A percentile compares a stretch with the other conserved stretches of the same genome.
Evolutionary conservation across 1,140 invertebrate species (phyloP).

Genomic region (Ganaspis sp.): DNA sequence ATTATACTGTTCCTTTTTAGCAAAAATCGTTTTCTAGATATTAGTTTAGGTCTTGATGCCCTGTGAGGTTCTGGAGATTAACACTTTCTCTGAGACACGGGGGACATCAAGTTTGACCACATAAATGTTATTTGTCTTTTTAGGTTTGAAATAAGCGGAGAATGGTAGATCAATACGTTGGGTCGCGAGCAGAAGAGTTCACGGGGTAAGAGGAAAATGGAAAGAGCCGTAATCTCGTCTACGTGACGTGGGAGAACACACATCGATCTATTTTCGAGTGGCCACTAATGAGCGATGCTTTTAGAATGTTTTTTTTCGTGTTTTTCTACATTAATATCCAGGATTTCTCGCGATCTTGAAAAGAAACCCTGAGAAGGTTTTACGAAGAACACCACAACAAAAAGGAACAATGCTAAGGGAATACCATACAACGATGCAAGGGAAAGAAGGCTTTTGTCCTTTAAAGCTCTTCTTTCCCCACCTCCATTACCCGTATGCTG

Average conservation of each 20-base stretch:
- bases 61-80: too few species aligned
- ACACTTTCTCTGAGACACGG: background rate
- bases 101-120: conserved; percentile 37
- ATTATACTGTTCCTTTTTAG: too few species aligned
- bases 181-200: conserved; percentile 51
- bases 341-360: conserved; percentile 16
- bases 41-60: too few species aligned
- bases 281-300: conserved; percentile 42
- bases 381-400: conserved; percentile 47
- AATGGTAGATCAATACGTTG: conserved; percentile 73
- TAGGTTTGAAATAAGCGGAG: conserved; percentile 64
- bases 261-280: conserved; percentile 45
- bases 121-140: conserved; percentile 63
- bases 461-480: conserved; percentile 19
- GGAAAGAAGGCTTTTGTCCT: conserved; percentile 61
- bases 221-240: conserved; percentile 54
- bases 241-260: conserved; percentile 39
- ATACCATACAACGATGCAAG: conserved; percentile 41
- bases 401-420: conserved; percentile 56
- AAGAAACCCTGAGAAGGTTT: too few species aligned
- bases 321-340: background rate
- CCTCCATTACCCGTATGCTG: background rate
- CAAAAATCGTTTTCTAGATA: too few species aligned
- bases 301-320: background rate
- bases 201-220: conserved; percentile 43